phyloP scores from a whole-genome alignment of 2,113 vertebrate genomes.

The Atherinomorus stipes region DNA sequence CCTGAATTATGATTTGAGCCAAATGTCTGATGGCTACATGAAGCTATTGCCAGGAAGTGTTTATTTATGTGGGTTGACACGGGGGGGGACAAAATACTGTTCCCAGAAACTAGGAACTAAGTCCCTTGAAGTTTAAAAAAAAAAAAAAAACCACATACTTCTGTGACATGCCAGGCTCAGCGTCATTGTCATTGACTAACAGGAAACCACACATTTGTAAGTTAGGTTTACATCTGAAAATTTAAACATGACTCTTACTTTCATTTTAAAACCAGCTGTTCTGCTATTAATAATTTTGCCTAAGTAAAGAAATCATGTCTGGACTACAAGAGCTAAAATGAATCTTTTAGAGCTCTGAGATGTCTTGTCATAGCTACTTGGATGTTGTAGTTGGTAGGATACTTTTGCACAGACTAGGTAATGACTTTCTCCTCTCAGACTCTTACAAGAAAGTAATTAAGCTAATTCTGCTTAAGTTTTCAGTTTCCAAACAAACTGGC shows the following conservation, averaged over 20 bases:
- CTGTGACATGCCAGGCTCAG: constrained; percentile 14
- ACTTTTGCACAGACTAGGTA: constrained; percentile 28
- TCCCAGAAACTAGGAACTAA: constrained; percentile 36
- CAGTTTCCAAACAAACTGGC: constrained; percentile 48
- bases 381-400: constrained; percentile 34
- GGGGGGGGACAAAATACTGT: constrained; percentile 12
- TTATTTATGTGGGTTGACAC: constrained; percentile 22
- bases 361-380: constrained; percentile 39
- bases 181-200: constrained; percentile 15
- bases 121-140: constrained; percentile 36
- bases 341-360: neutral
- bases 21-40: neutral
- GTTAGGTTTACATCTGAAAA: constrained; percentile 27
- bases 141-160: constrained; percentile 36
- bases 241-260: constrained; percentile 20
- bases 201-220: constrained; percentile 22
- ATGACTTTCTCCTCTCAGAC: constrained; percentile 54
- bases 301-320: constrained; percentile 1
- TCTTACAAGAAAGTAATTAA: constrained; percentile 62
- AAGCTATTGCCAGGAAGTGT: constrained; percentile 19
- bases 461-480: constrained; percentile 74
- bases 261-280: constrained; percentile 23
- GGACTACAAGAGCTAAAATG: constrained; percentile 26
- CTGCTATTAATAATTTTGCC: constrained; percentile 11
- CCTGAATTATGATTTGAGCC: neutral